A percentile compares a stretch with the other conserved stretches of the same genome.
These are phyloP conservation scores for Bhutanitis thaidina DNA, from an alignment of 2,888 invertebrate species.

Conservation along the genomic window DNA sequence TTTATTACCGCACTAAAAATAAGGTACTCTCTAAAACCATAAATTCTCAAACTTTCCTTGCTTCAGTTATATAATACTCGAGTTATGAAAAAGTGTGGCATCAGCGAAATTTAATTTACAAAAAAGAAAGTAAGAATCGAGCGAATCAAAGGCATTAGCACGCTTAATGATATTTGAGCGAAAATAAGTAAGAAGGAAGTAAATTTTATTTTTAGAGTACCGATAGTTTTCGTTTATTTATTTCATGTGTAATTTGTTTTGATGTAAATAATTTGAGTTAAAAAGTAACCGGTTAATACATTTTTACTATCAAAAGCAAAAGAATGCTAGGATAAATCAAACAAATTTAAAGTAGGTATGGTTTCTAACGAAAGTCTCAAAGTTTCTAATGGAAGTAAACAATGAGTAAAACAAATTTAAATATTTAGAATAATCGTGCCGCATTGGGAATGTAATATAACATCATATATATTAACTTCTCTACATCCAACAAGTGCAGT, in stretches of 20 bases:
- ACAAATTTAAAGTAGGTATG: too few species aligned
- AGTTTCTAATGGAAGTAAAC: constrained; percentile 34
- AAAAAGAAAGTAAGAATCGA: constrained; percentile 21
- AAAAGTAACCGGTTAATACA: too few species aligned
- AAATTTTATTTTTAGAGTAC: too few species aligned
- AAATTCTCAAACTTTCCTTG: constrained; percentile 29
- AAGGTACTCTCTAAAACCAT: constrained; percentile 28
- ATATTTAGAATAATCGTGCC: constrained; percentile 45
- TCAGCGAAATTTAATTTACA: constrained; percentile 18
- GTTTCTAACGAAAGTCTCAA: too few species aligned
- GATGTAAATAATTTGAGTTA: too few species aligned
- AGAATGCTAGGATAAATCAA: too few species aligned
- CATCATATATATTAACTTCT: too few species aligned
- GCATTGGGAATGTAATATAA: constrained; percentile 46
- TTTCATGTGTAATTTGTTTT: too few species aligned
- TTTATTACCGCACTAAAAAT: constrained; percentile 27
- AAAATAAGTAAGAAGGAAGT: constrained; percentile 21
- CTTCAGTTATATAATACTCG: constrained; percentile 25
- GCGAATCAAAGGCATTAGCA: constrained; percentile 15
- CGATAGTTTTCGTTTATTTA: too few species aligned
- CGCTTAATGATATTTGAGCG: constrained; percentile 17
- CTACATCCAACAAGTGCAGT: too few species aligned
- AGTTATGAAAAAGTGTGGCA: constrained; percentile 21
- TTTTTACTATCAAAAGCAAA: too few species aligned
- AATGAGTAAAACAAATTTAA: constrained; percentile 44